Evolutionary conservation across 2,888 invertebrate species (phyloP).

Genomic region (Philopedon plagiatum): DNA sequence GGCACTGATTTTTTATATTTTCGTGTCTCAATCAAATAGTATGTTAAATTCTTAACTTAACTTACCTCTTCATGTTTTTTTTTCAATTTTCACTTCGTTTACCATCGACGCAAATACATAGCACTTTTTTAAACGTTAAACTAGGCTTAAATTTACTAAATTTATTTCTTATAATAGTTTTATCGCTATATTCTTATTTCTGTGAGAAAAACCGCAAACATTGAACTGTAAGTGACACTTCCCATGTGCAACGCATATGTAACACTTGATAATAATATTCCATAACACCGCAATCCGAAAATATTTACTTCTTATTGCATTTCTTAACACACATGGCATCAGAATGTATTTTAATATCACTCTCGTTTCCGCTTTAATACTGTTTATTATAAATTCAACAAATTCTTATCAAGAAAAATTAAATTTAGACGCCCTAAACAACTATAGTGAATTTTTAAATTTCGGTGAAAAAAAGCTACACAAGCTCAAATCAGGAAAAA

Average conservation of each 20-base stretch:
- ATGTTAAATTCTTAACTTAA: too few relatives aligned
- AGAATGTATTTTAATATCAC: constrained; percentile 24
- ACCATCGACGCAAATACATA: too few relatives aligned
- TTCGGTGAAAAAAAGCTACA: constrained; percentile 64
- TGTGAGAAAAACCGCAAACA: constrained; percentile 12
- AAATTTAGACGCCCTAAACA: constrained; percentile 56
- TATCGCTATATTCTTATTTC: too few relatives aligned
- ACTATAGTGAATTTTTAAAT: constrained; percentile 66
- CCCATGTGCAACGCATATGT: constrained; percentile 39
- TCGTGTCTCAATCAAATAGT: too few relatives aligned
- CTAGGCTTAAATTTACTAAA: too few relatives aligned
- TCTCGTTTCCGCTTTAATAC: constrained; percentile 20
- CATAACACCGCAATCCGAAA: constrained; percentile 27
- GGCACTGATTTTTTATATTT: too few relatives aligned
- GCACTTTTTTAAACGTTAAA: too few relatives aligned
- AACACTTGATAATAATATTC: not conserved
- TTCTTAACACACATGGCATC: constrained; percentile 23
- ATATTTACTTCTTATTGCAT: constrained; percentile 38
- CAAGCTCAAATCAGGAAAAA: constrained; percentile 56
- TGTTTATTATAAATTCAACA: constrained; percentile 1
- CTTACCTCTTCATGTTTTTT: too few relatives aligned
- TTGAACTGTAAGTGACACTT: constrained; percentile 30
- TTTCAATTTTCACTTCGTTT: too few relatives aligned
- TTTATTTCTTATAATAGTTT: too few relatives aligned
- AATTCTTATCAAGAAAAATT: constrained; percentile 52